These are phyloP conservation scores for Brotula barbata DNA, from an alignment of 2,797 vertebrate genomes.

Conservation along the genomic window DNA sequence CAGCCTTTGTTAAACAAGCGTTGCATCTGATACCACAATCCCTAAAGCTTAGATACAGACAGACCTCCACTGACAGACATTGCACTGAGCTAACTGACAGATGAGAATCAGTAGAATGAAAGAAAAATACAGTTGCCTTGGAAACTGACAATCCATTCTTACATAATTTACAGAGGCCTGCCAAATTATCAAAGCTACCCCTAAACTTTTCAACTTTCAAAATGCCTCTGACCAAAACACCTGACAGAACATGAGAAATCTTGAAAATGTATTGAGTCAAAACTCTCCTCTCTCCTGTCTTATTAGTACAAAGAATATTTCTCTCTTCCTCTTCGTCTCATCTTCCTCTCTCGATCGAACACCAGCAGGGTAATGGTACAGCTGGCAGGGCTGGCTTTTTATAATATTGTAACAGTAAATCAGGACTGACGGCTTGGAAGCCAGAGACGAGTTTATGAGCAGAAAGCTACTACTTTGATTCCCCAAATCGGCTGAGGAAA, in stretches of 20 bases:
- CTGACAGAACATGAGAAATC: no score
- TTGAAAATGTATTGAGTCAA: no score
- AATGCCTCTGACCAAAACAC: not conserved
- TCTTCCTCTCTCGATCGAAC: not conserved
- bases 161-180: conserved; percentile 51
- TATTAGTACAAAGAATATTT: no score
- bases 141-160: conserved; percentile 64
- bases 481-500: not conserved
- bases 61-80: conserved; percentile 38
- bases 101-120: conserved; percentile 21
- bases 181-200: conserved; percentile 44
- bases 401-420: conserved; percentile 6
- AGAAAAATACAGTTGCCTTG: conserved; percentile 62
- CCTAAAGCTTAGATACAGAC: conserved; percentile 34
- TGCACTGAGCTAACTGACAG: conserved; percentile 37
- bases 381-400: conserved; percentile 1
- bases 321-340: no score
- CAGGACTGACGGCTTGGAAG: conserved; percentile 7
- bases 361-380: not conserved
- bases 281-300: no score
- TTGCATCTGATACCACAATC: conserved; percentile 26
- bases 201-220: conserved; percentile 58
- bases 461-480: conserved; percentile 1
- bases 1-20: conserved; percentile 20
- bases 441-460: not conserved